A percentile compares a stretch with the other conserved stretches of the same genome.
Evolutionary conservation across 2,113 vertebrate genomes (phyloP).

Genomic region (Piaya cayana): DNA sequence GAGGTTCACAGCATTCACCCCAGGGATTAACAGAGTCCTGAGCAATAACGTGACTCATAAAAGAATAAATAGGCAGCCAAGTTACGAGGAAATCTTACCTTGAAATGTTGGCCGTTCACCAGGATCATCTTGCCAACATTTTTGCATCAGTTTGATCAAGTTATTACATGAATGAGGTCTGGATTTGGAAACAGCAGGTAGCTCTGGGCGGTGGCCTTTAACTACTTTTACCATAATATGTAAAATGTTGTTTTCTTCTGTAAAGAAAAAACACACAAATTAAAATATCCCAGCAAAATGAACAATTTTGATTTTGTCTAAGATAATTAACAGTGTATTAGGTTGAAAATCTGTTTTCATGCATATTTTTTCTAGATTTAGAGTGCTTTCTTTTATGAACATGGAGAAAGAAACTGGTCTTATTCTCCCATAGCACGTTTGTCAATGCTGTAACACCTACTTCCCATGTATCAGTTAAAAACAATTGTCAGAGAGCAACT

Average conservation of each 20-base stretch:
- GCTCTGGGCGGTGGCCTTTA: constrained; percentile 91
- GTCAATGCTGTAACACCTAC: background rate
- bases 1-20: constrained; percentile 26
- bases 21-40: constrained; percentile 51
- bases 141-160: constrained; percentile 90
- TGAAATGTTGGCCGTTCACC: constrained; percentile 89
- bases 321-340: background rate
- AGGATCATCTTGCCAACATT: constrained; percentile 89
- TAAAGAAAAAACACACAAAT: background rate
- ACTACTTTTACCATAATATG: constrained; percentile 99
- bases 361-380: background rate
- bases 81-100: constrained; percentile 78
- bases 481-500: background rate
- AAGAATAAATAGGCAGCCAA: constrained; percentile 1
- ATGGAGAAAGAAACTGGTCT: background rate
- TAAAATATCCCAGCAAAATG: background rate
- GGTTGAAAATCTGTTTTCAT: background rate
- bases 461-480: background rate
- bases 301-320: background rate
- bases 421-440: background rate
- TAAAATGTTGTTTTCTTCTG: constrained; percentile 97
- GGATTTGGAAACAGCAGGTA: constrained; percentile 84
- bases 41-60: constrained; percentile 43
- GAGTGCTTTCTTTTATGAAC: background rate
- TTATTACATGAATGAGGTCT: constrained; percentile 84